Conservation (phyloP, 2,888 invertebrate genomes). For the Imbricaverruca yamaguchii region DNA sequence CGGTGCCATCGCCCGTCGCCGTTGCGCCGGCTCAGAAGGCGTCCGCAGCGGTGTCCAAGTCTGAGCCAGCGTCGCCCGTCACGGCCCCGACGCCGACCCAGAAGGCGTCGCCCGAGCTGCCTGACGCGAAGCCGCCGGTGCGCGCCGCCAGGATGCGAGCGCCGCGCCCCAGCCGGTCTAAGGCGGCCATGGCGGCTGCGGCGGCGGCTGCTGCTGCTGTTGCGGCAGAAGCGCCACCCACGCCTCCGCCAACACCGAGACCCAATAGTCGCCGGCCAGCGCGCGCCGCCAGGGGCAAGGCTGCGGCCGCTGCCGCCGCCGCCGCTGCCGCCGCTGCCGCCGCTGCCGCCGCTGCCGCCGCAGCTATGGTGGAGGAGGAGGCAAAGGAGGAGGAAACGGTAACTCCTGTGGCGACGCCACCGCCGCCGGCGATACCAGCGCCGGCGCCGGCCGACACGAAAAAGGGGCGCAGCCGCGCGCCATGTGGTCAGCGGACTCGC, state of each 20-base stretch:
- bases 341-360: slow-evolving; percentile 21
- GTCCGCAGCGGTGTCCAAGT: too few species aligned
- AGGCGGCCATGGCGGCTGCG: not conserved
- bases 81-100: not conserved
- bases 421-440: slow-evolving; percentile 25
- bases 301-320: slow-evolving; percentile 23
- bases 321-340: slow-evolving; percentile 23
- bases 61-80: too few species aligned
- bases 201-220: not conserved
- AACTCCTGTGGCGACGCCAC: slow-evolving; percentile 28
- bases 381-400: slow-evolving; percentile 7
- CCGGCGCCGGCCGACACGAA: slow-evolving; percentile 25
- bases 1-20: not conserved
- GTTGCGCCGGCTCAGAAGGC: not conserved
- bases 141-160: not conserved
- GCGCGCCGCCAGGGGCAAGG: slow-evolving; percentile 27
- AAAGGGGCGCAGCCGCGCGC: slow-evolving; percentile 24
- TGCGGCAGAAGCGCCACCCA: slow-evolving; percentile 26
- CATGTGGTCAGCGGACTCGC: slow-evolving; percentile 37
- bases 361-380: slow-evolving; percentile 17
- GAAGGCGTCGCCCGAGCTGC: not conserved
- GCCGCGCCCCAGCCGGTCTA: not conserved
- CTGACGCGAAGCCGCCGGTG: slow-evolving; percentile 42
- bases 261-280: slow-evolving; percentile 25
- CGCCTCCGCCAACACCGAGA: slow-evolving; percentile 26